phyloP scores from a whole-genome alignment of 2,797 vertebrate species.

The Setipinna tenuifilis region DNA sequence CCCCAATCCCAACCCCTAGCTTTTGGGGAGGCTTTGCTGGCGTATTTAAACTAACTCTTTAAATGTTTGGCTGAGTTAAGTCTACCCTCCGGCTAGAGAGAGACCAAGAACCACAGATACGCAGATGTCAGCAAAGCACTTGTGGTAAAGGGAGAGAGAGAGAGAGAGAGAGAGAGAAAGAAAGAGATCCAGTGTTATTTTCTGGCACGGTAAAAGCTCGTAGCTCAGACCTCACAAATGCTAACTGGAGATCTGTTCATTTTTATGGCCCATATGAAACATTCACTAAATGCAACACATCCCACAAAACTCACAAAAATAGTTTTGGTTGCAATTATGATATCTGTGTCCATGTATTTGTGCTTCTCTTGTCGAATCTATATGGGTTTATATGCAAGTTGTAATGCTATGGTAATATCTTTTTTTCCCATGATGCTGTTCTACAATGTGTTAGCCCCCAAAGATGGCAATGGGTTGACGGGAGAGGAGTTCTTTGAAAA shows the following conservation, averaged over 20 bases:
- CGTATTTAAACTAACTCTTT: slow-evolving; percentile 59
- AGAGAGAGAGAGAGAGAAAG: slow-evolving; percentile 5
- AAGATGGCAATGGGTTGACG: slow-evolving; percentile 60
- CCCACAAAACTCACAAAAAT: background rate
- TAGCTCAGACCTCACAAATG: background rate
- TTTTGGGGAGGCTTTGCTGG: slow-evolving; percentile 33
- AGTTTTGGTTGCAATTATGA: background rate
- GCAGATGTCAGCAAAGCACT: slow-evolving; percentile 31
- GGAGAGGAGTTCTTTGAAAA: slow-evolving; percentile 80
- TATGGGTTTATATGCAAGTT: background rate
- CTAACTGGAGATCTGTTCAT: background rate
- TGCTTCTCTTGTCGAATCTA: background rate
- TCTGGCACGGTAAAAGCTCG: background rate
- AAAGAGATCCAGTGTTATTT: background rate
- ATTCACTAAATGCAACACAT: background rate
- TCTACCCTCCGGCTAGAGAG: slow-evolving; percentile 32
- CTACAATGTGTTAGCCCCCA: slow-evolving; percentile 63
- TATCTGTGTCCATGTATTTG: background rate
- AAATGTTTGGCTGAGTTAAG: slow-evolving; percentile 53
- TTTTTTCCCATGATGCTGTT: slow-evolving; percentile 11
- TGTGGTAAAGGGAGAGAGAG: slow-evolving; percentile 7
- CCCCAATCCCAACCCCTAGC: slow-evolving; percentile 49
- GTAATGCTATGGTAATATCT: background rate
- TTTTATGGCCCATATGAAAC: background rate
- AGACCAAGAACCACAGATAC: slow-evolving; percentile 17